A percentile compares a stretch with the other conserved stretches of the same genome.
phyloP scores from a whole-genome alignment of 2,113 vertebrate species.

The Scophthalmus maximus region DNA sequence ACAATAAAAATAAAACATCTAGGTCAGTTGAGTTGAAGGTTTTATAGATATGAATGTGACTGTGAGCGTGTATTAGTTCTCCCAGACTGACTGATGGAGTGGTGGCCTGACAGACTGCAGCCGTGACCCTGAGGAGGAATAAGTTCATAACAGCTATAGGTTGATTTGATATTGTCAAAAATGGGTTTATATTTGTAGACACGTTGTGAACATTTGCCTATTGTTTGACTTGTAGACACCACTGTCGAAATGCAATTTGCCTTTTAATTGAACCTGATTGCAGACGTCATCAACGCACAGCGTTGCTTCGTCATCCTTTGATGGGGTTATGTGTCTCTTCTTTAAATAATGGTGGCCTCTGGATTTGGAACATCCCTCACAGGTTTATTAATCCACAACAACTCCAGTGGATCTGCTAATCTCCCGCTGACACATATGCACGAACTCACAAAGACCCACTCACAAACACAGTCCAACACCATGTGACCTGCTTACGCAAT shows the following conservation, averaged over 20 bases:
- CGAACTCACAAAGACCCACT: slow-evolving; percentile 44
- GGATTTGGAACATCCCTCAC: slow-evolving; percentile 31
- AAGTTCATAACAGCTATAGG: not conserved
- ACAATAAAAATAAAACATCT: too few relatives aligned
- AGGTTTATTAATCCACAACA: slow-evolving; percentile 49
- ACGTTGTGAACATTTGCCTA: not conserved
- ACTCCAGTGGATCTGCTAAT: slow-evolving; percentile 64
- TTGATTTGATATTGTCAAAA: not conserved
- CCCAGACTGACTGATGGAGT: too few relatives aligned
- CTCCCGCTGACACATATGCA: slow-evolving; percentile 66
- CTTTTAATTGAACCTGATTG: slow-evolving; percentile 35
- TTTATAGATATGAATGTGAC: too few relatives aligned
- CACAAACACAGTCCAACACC: slow-evolving; percentile 50
- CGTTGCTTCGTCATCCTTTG: slow-evolving; percentile 18
- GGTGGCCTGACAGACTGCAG: too few relatives aligned
- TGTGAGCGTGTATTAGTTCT: too few relatives aligned
- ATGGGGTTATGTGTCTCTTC: slow-evolving; percentile 18
- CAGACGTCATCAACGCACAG: slow-evolving; percentile 40
- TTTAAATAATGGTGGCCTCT: not conserved
- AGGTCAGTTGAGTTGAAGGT: too few relatives aligned
- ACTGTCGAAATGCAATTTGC: not conserved
- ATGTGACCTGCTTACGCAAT: slow-evolving; percentile 78
- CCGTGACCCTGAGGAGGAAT: too few relatives aligned
- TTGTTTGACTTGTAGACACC: not conserved
- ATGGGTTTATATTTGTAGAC: not conserved